Percentiles rank a stretch among this genome's conserved stretches.
phyloP scores from a whole-genome alignment of 2,113 vertebrate genomes.

The Narcine bancroftii region DNA sequence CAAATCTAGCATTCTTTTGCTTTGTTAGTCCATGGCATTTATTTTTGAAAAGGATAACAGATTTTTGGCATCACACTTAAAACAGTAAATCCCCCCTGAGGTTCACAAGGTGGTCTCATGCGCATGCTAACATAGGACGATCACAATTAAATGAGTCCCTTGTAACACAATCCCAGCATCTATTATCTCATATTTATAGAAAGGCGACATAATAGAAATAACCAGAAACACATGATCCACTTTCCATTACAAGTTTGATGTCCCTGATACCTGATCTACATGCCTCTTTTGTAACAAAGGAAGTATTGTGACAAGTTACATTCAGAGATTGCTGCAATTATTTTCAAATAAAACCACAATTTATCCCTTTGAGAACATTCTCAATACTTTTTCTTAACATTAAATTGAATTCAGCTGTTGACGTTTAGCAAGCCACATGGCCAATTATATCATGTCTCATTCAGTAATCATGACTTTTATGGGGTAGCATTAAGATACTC shows the following conservation, averaged over 20 bases:
- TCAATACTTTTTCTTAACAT: background rate
- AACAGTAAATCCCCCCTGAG: background rate
- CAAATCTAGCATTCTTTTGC: background rate
- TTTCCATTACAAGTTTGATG: background rate
- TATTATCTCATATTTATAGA: background rate
- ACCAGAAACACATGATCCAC: background rate
- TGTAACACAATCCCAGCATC: slow-evolving; percentile 7
- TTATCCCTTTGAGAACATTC: background rate
- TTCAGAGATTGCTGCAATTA: background rate
- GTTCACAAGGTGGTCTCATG: background rate
- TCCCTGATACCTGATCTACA: background rate
- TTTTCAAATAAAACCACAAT: background rate
- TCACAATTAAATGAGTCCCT: background rate
- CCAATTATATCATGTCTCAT: background rate
- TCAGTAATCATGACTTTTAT: background rate
- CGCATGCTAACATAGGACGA: background rate
- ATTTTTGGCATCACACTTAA: background rate
- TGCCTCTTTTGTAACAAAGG: background rate
- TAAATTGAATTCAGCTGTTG: background rate
- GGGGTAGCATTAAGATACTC: background rate
- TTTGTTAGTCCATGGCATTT: background rate
- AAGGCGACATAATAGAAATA: background rate
- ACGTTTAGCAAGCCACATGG: background rate
- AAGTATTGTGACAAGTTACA: background rate
- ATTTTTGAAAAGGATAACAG: slow-evolving; percentile 4